Base-by-base conservation (phyloP, 2,797 vertebrate species). In the Vespertilio murinus region DNA sequence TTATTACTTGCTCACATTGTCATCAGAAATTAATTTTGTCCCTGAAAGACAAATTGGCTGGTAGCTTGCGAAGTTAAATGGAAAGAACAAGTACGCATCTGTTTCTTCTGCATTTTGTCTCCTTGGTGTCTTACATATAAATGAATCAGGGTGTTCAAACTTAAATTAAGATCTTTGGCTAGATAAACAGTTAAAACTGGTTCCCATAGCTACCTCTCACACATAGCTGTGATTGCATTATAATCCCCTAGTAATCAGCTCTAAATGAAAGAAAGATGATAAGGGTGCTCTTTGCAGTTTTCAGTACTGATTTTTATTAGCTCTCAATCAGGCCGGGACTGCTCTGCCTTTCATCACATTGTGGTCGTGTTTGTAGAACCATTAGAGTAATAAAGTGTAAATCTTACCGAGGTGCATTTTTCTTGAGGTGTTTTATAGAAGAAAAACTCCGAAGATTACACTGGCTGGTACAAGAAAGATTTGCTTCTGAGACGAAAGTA, bases 251-350 rank as follows among this genome's bases (percentile, higher is more conserved):
- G 99, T 99, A 99, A 99, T 99, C 99, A 99, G 99, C 99, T 99
- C 99, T 99, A 99, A 99, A 99, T 99, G 99, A 99, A 99, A 99
- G 99, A 98, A 99, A 99, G 99, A 99, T 99, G 99, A 99, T 99
- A 99, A 99, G 99, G 99, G 98, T 98, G 99, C 99, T 99, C 99
- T 99, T 99, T 99, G 99, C 98, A 98, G 98, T 98, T 98, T 99
- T 99, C 98, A 98, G 98, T 98, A 98, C 98, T 99, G 99, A 99
- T 99, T 99, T 99, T 99, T 99, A 99, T 99, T 99, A 99, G 98
- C 98, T 99, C 99, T 99, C 99, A 99, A 99, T 99, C 99, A 99
- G 99, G 98, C 99, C 98, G 97, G 98, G 98, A 98, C 98, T 97
- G 98, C 97, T 96, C 98, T 98, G 98, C 98, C 99, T 99, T 99